phyloP scores from a whole-genome alignment of 2,888 invertebrate genomes.

The Argynnis bischoffii region DNA sequence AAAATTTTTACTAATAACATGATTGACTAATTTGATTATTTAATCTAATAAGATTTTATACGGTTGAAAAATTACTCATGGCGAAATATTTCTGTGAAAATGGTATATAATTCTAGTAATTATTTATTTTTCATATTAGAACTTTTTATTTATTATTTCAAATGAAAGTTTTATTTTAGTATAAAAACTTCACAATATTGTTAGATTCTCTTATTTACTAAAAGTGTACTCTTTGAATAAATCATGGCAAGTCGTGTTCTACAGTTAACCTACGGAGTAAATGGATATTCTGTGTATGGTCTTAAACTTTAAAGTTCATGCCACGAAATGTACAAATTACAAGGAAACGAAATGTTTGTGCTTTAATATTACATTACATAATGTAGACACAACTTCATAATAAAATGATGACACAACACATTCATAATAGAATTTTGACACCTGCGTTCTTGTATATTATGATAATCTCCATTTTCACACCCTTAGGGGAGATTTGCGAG shows the following conservation, averaged over 20 bases:
- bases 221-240: conserved; percentile 55
- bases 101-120: no score
- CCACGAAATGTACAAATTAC: conserved; percentile 71
- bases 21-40: neutral
- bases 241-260: conserved; percentile 58
- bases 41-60: conserved; percentile 29
- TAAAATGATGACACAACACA: conserved; percentile 9
- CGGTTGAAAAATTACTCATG: no score
- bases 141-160: no score
- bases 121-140: no score
- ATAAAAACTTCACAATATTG: no score
- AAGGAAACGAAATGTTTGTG: conserved; percentile 64
- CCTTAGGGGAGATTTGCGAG: no score
- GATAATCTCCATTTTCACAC: no score
- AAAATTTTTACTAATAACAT: neutral
- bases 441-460: neutral
- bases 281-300: conserved; percentile 69
- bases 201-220: no score
- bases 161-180: no score
- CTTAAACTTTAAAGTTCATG: conserved; percentile 69
- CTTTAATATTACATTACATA: conserved; percentile 42
- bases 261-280: conserved; percentile 69
- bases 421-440: neutral
- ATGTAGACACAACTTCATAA: conserved; percentile 19
- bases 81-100: no score